Evolutionary conservation across 1,140 invertebrate genomes (phyloP), one percentile per base, ranked within the genome.

Genomic region (Bombus pascuorum): DNA sequence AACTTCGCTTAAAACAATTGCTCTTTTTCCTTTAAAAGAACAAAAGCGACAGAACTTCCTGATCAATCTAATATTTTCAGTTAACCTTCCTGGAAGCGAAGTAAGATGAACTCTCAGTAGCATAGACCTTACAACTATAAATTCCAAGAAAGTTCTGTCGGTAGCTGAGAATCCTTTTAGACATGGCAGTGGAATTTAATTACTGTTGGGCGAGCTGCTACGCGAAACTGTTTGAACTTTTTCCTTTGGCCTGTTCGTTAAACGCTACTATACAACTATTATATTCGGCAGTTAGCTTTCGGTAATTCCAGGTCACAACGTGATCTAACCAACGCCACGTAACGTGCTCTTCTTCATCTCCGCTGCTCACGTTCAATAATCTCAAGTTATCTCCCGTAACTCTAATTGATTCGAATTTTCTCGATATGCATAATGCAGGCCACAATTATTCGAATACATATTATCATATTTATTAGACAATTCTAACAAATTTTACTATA

Each of bases 251-350:
- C 39, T 65, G 32, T 78, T 87, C 47, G 32, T 83, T 62, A 32
- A 62, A 53, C 44, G 28, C 22, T 47, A 22, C 12, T 71, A 13
- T 25, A 53, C 37, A 62, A 72, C 47, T 13, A 87, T 86, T 66
- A 73, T 32, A 39, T 87, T 72, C 66, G 44, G 34, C 37, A 28
- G 42, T 2, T 78, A 47, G 42, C 80, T 44, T 73, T 81, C 72
- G 44, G 81, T 81, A 72, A 81, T 88, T 89, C 73, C 87, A 79
- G 87, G 86, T 85, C 79, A 82, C 44, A 42, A 34, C n/a, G 32
- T 68, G 71, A 15, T n/a, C 8, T 73, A 84, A 76, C 76, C 66
- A 81, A 5, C 65, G 18, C 10, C 44, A 25, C 13, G 53, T 34
- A 74, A 83, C 62, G 12, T 13, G 18, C 42, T 32, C 15, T 75